Evolutionary conservation across 1,140 invertebrate species (phyloP).

Genomic region (Pteromalus puparum): DNA sequence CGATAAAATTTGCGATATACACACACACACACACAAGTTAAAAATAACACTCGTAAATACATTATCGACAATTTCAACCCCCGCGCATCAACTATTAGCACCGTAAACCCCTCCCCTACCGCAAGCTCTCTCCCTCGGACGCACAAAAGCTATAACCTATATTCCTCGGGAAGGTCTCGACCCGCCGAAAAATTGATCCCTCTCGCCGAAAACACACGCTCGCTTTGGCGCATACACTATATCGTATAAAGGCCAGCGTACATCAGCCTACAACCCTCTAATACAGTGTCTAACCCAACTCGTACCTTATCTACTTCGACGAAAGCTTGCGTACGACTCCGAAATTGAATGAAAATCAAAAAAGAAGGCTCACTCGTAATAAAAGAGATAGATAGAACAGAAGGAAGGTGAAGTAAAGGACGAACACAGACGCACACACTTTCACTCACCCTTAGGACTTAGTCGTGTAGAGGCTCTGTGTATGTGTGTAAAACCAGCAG

Average conservation of each 20-base stretch:
- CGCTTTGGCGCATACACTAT: not conserved
- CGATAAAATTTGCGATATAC: not conserved
- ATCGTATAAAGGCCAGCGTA: not conserved
- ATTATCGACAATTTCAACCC: not conserved
- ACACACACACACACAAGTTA: not conserved
- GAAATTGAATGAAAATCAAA: not conserved
- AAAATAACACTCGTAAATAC: not conserved
- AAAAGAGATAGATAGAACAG: too few relatives aligned
- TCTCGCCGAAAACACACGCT: not conserved
- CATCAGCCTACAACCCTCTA: too few relatives aligned
- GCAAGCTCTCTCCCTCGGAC: too few relatives aligned
- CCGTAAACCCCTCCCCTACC: too few relatives aligned
- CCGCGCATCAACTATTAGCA: not conserved
- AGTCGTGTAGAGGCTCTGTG: not conserved
- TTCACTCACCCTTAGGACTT: not conserved
- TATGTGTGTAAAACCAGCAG: too few relatives aligned
- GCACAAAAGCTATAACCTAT: not conserved
- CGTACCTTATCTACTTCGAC: not conserved
- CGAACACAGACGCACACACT: not conserved
- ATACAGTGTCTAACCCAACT: not conserved
- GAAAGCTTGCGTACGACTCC: not conserved
- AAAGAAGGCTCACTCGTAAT: slow-evolving; percentile 2
- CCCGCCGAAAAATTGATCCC: not conserved
- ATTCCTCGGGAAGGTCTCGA: not conserved
- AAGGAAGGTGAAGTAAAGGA: not conserved